Evolutionary conservation across 2,113 vertebrate genomes (phyloP).

Genomic region (Cromileptes altivelis): DNA sequence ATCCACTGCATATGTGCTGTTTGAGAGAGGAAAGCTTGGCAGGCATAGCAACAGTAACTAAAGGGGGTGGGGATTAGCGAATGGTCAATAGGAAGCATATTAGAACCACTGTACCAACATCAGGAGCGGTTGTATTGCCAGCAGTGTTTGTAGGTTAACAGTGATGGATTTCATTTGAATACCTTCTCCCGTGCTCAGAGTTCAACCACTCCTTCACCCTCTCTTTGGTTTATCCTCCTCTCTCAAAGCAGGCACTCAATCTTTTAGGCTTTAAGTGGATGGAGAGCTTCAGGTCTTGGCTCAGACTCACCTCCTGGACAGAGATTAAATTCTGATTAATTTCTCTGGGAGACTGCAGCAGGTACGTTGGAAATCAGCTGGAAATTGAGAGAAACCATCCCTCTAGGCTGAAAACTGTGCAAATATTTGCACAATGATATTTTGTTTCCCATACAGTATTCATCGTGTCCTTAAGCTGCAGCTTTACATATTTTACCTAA

Average conservation of each 20-base stretch:
- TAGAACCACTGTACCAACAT: background rate
- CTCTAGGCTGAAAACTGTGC: background rate
- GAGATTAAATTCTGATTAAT: conserved; percentile 73
- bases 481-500: background rate
- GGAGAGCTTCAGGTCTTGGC: conserved; percentile 44
- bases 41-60: too few species aligned
- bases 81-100: too few species aligned
- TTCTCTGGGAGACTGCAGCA: conserved; percentile 28
- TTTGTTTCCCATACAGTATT: background rate
- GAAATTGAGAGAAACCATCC: conserved; percentile 6
- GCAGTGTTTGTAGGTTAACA: background rate
- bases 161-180: conserved; percentile 15
- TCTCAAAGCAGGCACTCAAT: background rate
- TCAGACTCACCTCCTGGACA: conserved; percentile 35
- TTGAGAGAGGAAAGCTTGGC: too few species aligned
- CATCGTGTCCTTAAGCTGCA: background rate
- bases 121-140: background rate
- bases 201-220: background rate
- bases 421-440: conserved; percentile 21
- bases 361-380: conserved; percentile 27
- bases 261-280: conserved; percentile 41
- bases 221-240: background rate
- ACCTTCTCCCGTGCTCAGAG: background rate
- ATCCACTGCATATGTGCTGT: too few species aligned
- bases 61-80: too few species aligned